Evolutionary conservation across 2,888 invertebrate genomes (phyloP).

Genomic region (Boloria selene): DNA sequence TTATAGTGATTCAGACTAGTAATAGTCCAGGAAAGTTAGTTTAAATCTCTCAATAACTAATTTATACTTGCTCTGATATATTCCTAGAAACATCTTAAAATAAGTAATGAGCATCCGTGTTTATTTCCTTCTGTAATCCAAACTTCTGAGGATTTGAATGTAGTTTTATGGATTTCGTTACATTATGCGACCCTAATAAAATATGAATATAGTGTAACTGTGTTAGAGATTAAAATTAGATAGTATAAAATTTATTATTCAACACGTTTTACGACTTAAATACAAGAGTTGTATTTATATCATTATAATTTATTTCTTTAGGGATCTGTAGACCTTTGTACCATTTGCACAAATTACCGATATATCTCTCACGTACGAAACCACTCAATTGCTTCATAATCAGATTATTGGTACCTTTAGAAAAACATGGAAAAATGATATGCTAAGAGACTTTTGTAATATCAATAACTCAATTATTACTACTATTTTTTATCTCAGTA

Average conservation of each 20-base stretch:
- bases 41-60: neutral
- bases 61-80: neutral
- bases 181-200: neutral
- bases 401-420: too few relatives aligned
- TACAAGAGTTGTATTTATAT: too few relatives aligned
- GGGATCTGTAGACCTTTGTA: too few relatives aligned
- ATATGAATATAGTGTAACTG: slow-evolving; percentile 4
- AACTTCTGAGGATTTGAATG: neutral
- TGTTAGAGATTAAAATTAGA: neutral
- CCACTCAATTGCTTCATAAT: too few relatives aligned
- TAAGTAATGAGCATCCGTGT: neutral
- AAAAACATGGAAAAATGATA: too few relatives aligned
- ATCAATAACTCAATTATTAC: too few relatives aligned
- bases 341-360: too few relatives aligned
- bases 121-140: slow-evolving; percentile 3
- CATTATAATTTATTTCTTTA: too few relatives aligned
- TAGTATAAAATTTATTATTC: slow-evolving; percentile 1
- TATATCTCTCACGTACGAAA: too few relatives aligned
- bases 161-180: neutral
- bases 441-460: too few relatives aligned
- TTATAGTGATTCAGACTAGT: neutral
- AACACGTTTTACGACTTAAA: too few relatives aligned
- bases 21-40: neutral
- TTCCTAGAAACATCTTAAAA: neutral
- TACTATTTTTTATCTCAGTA: too few relatives aligned